Percentiles rank a stretch among this genome's conserved stretches.
phyloP scores from a whole-genome alignment of 2,113 vertebrate species.

The Tretioscincus oriximinensis region DNA sequence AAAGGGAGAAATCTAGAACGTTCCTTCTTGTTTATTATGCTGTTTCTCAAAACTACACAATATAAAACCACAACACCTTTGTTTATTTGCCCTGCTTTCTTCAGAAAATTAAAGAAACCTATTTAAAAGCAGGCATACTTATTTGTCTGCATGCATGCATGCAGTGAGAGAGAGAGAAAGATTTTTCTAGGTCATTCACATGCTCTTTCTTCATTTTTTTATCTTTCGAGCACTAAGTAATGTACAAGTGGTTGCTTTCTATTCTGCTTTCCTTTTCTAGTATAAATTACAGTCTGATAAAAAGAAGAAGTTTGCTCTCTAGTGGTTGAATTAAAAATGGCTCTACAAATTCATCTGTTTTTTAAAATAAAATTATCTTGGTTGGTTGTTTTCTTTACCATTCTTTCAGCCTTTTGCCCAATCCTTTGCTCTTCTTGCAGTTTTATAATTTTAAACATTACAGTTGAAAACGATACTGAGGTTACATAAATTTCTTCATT shows the following conservation, averaged over 20 bases:
- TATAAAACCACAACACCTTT: neutral
- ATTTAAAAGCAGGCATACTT: neutral
- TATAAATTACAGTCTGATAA: constrained; percentile 54
- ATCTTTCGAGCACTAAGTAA: constrained; percentile 34
- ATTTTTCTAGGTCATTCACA: constrained; percentile 45
- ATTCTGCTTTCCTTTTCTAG: constrained; percentile 35
- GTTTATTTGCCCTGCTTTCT: constrained; percentile 19
- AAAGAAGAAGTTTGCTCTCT: constrained; percentile 75
- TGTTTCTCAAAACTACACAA: neutral
- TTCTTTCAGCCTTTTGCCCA: constrained; percentile 22
- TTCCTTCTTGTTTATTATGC: neutral
- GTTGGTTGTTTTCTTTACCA: neutral
- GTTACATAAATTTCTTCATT: neutral
- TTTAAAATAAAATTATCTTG: constrained; percentile 34
- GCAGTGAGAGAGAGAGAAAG: neutral
- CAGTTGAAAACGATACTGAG: neutral
- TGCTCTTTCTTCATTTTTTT: constrained; percentile 38
- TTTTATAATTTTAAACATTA: neutral
- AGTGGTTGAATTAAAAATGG: constrained; percentile 69
- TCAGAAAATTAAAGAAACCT: neutral
- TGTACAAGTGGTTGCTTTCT: neutral
- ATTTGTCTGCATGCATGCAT: neutral
- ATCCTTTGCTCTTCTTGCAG: constrained; percentile 34
- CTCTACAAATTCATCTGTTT: constrained; percentile 34
- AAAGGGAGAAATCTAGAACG: neutral